Evolutionary conservation across 2,113 vertebrate genomes (phyloP).

Genomic region (Pitta sordida): DNA sequence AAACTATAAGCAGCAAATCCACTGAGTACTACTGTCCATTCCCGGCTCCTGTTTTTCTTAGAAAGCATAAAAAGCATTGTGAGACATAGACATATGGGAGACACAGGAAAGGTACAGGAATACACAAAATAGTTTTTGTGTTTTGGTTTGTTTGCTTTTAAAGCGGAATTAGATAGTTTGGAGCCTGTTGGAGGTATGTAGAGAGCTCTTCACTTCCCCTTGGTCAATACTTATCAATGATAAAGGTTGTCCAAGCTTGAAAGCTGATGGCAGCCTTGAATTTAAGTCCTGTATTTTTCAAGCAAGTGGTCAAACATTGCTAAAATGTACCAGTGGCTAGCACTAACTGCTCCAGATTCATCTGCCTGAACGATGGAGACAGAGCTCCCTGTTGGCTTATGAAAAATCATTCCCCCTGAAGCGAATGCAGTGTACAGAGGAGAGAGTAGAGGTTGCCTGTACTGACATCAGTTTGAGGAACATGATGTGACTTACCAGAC

Average conservation of each 20-base stretch:
- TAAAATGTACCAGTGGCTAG: not conserved
- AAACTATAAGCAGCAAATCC: not conserved
- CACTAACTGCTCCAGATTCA: not conserved
- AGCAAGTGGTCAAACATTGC: not conserved
- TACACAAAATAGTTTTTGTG: not conserved
- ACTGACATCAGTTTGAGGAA: not conserved
- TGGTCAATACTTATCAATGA: accelerated
- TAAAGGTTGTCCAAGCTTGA: not conserved
- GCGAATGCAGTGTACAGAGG: accelerated
- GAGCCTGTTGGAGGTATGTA: not conserved
- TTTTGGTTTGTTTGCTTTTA: not conserved
- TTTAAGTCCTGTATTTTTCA: not conserved
- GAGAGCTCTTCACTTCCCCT: not conserved
- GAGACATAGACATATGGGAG: not conserved
- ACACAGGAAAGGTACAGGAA: not conserved
- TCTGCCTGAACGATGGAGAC: not conserved
- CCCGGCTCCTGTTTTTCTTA: not conserved
- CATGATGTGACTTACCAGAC: constrained; percentile 83
- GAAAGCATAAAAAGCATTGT: not conserved
- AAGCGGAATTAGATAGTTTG: not conserved
- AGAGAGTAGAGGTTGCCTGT: not conserved
- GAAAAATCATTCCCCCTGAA: not conserved
- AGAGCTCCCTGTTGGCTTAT: not conserved
- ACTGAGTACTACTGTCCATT: not conserved
- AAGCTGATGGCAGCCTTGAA: not conserved